Evolutionary conservation across 2,797 vertebrate genomes (phyloP), one percentile per base, ranked within the genome.

Genomic region (Spondyliosoma cantharus): DNA sequence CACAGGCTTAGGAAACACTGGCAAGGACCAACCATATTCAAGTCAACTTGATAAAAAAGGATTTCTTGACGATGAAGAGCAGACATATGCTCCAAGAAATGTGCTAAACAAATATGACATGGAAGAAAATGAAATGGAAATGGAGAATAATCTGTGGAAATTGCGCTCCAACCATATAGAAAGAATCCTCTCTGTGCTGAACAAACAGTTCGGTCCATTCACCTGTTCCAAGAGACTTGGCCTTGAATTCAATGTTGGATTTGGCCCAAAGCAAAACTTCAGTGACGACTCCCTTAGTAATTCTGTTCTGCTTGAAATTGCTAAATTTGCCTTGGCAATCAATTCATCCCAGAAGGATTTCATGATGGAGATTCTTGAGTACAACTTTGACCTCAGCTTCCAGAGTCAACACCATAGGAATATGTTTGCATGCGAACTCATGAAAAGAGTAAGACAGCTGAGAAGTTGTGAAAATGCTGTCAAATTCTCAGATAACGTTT

Each of bases 351-450:
- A 78, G 22, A 58, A 74, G 45, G 27, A 82, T 24, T 82, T 85
- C 37, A 69, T 87, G 17, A 65, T 82, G 76, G 82, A 85, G 62
- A 85, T 87, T 80, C 80, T 80, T 32, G 70, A 87, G 46, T 48
- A 80, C 25, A 85, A 85, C 70, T 85, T 78, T 80, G 62, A 87
- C 46, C 25, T 85, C 0, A 1, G 37, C n/a, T 43, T 77, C 9
- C 37, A 63, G 60, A 80, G 16, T 50, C 12, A 68, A 20, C 4
- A 42, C 7, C 57, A 80, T 2, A 77, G 37, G 29, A n/a, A 74
- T 48, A 7, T 17, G 3, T 76, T 84, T 45, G 20, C 48, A 1
- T 45, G n/a, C 56, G 57, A 87, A 74, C 7, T 84, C 0, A 82
- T 84, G 72, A 77, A 17, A 0, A 54, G 42, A 71, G 19, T 84